A percentile compares a stretch with the other conserved stretches of the same genome.
Conservation (phyloP, 2,888 invertebrate genomes). For the Physocephala rufipes region DNA sequence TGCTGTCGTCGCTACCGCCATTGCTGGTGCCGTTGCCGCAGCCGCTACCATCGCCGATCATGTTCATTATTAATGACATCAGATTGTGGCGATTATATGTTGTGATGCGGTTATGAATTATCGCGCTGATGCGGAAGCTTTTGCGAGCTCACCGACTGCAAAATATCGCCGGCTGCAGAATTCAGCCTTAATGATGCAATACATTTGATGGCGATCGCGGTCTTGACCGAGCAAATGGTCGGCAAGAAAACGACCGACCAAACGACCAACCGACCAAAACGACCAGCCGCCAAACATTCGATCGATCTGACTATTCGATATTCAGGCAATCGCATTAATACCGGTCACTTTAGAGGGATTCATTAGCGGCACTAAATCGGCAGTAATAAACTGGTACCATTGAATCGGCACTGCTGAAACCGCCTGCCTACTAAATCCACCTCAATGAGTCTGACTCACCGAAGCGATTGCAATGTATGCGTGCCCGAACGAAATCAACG, state of each 20-base stretch:
- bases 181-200: too few relatives aligned
- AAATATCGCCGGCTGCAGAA: conserved; percentile 12
- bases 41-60: conserved; percentile 17
- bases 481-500: not conserved
- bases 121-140: conserved; percentile 32
- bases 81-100: conserved; percentile 34
- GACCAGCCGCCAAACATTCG: not conserved
- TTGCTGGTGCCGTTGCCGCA: not conserved
- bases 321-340: conserved; percentile 12
- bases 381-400: too few relatives aligned
- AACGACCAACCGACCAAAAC: not conserved
- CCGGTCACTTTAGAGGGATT: conserved; percentile 8
- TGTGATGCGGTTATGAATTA: conserved; percentile 25
- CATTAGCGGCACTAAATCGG: conserved; percentile 4
- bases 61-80: conserved; percentile 34
- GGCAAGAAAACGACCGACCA: conserved; percentile 7
- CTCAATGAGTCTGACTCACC: too few relatives aligned
- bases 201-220: too few relatives aligned
- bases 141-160: too few relatives aligned
- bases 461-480: not conserved
- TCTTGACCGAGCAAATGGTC: too few relatives aligned
- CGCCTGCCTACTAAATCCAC: too few relatives aligned
- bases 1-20: too few relatives aligned
- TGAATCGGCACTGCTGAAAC: too few relatives aligned
- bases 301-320: too few relatives aligned